Conservation (phyloP, 1,140 invertebrate species). For the Anastrepha ludens region DNA sequence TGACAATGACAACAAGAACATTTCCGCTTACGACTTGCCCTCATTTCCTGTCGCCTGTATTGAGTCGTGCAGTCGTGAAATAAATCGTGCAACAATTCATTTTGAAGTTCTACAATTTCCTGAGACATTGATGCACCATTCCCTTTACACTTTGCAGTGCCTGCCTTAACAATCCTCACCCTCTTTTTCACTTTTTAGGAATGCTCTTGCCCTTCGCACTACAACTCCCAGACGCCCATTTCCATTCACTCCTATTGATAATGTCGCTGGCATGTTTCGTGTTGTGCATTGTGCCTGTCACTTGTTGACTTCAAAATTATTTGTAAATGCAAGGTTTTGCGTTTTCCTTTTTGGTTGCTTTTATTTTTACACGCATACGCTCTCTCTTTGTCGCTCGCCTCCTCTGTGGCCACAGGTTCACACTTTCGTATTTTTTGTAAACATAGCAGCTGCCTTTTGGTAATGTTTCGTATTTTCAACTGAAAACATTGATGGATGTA, state of each 20-base stretch:
- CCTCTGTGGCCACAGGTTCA: background rate
- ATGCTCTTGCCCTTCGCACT: too few relatives aligned
- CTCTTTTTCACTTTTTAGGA: too few relatives aligned
- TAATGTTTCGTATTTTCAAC: background rate
- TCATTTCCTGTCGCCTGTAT: conserved; percentile 14
- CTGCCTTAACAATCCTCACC: too few relatives aligned
- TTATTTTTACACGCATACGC: background rate
- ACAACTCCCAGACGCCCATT: too few relatives aligned
- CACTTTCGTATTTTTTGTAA: background rate
- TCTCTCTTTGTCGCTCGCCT: background rate
- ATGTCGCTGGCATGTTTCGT: background rate
- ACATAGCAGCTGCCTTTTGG: background rate
- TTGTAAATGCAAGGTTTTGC: conserved; percentile 9
- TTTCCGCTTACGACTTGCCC: conserved; percentile 16
- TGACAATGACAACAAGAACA: background rate
- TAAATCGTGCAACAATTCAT: conserved; percentile 28
- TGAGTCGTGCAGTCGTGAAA: background rate
- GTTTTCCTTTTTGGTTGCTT: background rate
- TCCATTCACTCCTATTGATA: too few relatives aligned
- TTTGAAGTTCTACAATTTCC: conserved; percentile 21
- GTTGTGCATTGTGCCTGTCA: background rate
- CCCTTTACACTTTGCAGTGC: too few relatives aligned
- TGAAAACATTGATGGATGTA: background rate
- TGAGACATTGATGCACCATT: background rate
- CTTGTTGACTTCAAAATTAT: conserved; percentile 27